Evolutionary conservation across 2,113 vertebrate genomes (phyloP).

Genomic region (Daboia siamensis): DNA sequence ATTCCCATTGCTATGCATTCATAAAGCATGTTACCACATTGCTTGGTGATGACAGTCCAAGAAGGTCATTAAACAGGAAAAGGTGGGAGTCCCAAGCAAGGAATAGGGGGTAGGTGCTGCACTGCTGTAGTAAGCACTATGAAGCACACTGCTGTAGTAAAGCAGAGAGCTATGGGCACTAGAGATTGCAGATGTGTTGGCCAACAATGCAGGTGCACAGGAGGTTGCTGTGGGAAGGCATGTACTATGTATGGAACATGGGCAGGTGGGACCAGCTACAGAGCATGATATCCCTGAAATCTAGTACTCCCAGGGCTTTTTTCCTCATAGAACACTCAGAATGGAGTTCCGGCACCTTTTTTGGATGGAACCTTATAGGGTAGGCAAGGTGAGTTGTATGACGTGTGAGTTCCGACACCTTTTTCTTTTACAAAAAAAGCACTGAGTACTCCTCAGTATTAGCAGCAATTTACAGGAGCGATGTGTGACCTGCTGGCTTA

Average conservation of each 20-base stretch:
- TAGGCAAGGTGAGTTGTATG: no score
- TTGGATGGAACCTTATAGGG: no score
- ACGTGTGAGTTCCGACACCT: no score
- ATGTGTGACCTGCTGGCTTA: not conserved
- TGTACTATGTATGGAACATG: not conserved
- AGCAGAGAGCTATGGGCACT: not conserved
- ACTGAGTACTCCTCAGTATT: not conserved
- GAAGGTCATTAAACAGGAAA: not conserved
- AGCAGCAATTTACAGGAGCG: not conserved
- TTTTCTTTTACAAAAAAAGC: no score
- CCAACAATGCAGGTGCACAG: not conserved
- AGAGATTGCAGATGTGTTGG: not conserved
- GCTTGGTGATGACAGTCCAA: not conserved
- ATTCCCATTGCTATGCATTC: not conserved
- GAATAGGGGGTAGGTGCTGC: not conserved
- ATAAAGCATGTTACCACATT: not conserved
- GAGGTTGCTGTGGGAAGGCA: not conserved
- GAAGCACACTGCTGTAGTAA: not conserved
- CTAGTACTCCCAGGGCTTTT: not conserved
- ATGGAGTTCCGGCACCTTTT: no score
- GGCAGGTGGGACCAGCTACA: not conserved
- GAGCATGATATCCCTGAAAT: no score
- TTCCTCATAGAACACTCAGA: no score
- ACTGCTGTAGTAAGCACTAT: not conserved
- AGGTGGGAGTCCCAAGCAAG: not conserved